Evolutionary conservation across 2,113 vertebrate genomes (phyloP).

Genomic region (Campylorhamphus procurvoides): DNA sequence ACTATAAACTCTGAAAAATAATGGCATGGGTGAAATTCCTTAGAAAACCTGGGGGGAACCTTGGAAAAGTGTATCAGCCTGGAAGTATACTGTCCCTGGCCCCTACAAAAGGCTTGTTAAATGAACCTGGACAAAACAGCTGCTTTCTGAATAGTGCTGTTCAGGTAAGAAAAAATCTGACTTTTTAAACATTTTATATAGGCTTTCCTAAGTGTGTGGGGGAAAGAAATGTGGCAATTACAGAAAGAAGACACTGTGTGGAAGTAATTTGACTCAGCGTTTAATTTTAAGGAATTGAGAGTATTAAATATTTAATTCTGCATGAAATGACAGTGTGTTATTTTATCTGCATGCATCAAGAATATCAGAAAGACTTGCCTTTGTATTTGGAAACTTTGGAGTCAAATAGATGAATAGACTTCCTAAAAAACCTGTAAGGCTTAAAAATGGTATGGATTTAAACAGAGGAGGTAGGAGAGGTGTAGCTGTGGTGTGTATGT

Average conservation of each 20-base stretch:
- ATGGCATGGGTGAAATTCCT: constrained; percentile 98
- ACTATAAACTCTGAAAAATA: constrained; percentile 47
- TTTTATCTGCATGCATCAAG: background rate
- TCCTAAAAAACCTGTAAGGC: background rate
- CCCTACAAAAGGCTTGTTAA: constrained; percentile 94
- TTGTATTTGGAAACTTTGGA: background rate
- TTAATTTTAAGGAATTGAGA: background rate
- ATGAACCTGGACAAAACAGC: constrained; percentile 97
- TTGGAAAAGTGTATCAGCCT: constrained; percentile 91
- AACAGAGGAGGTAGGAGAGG: background rate
- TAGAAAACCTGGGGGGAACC: constrained; percentile 88
- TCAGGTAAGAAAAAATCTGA: constrained; percentile 80
- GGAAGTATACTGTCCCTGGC: constrained; percentile 95
- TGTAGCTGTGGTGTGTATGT: accelerated
- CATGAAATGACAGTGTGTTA: background rate
- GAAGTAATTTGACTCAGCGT: background rate
- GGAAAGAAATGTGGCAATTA: background rate
- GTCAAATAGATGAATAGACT: accelerated
- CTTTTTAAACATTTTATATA: background rate
- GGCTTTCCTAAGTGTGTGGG: background rate
- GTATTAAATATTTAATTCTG: background rate
- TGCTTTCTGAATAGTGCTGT: constrained; percentile 99
- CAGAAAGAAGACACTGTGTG: background rate
- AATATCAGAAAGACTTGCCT: background rate
- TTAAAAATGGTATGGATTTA: background rate